Evolutionary conservation across 2,113 vertebrate genomes (phyloP), one percentile per base, ranked within the genome.

Genomic region (Tamias sibiricus): DNA sequence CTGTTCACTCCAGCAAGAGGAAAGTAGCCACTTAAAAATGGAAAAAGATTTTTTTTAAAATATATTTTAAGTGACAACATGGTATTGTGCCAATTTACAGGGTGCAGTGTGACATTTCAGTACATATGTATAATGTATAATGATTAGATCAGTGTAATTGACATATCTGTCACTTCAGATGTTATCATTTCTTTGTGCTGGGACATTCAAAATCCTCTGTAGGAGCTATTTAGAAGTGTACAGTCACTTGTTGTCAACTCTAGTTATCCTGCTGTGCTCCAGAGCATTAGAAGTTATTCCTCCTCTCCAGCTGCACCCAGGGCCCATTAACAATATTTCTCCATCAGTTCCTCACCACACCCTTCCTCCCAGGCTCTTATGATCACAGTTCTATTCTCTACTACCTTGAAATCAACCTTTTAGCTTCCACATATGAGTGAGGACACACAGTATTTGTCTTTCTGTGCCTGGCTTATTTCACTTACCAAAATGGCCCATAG

Each of bases 301-400:
- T 44, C 22, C 37, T 28, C 0, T n/a, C 22, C 49, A 37, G 64
- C 74, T 13, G 1, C 83, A 57, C 74, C 62, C 37, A 19, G 71
- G 40, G 22, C 26, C 26, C 26, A 30, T 35, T 57, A n/a, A 6
- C 12, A 26, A 4, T 30, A 10, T 20, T 72, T 42, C 49, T 35
- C 37, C 28, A 6, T 26, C 40, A 8, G 30, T 6, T n/a, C 54
- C 32, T n/a, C 57, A 17, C 5, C 42, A 47, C 59, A 8, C 40
- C 9, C 20, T 26, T 19, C 28, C 81, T 19, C 17, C 81, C 40
- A 7, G 40, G 81, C 59, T 54, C 79, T 59, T 37, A 37, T 30
- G 8, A 16, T 8, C 57, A 42, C 59, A 1, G 4, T 11, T 62
- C 32, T 69, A 5, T 2, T 42, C n/a, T 22, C 1, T 2, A 10